Percentiles rank a stretch among this genome's conserved stretches.
Evolutionary conservation across 30 jellyfish, hydroid and myxozoan species (phyloP).

Genomic region (Nemopilema nomurai): DNA sequence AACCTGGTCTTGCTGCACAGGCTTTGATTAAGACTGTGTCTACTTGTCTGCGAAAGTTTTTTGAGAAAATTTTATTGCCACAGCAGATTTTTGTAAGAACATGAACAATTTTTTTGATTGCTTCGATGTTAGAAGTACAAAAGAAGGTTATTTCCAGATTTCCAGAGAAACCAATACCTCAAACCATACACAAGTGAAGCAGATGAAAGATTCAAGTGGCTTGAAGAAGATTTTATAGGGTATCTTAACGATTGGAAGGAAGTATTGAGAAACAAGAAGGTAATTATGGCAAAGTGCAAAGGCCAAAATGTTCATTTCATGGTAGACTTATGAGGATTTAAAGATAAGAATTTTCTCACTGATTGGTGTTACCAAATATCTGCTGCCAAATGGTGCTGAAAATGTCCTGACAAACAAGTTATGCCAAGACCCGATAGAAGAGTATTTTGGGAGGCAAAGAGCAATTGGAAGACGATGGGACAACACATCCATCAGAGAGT

Average conservation of each 20-base stretch:
- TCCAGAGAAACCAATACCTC: neutral
- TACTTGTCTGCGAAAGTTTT: too few relatives aligned
- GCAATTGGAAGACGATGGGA: constrained; percentile 4
- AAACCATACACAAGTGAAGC: neutral
- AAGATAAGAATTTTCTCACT: neutral
- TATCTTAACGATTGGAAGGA: constrained; percentile 8
- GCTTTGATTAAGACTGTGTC: neutral
- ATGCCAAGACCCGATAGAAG: too few relatives aligned
- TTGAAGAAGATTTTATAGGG: constrained; percentile 12
- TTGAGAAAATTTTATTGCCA: neutral
- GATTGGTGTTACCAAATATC: neutral
- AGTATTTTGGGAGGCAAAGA: constrained; percentile 15
- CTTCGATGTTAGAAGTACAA: constrained; percentile 11
- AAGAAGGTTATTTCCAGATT: constrained; percentile 14
- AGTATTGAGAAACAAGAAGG: neutral
- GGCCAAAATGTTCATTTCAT: constrained; percentile 26
- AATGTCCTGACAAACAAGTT: neutral
- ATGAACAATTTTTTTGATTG: constrained; percentile 14
- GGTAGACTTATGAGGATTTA: constrained; percentile 30
- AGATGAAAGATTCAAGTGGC: constrained; percentile 13
- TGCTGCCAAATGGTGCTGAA: constrained; percentile 1
- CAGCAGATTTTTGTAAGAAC: constrained; percentile 7
- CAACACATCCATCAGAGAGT: neutral
- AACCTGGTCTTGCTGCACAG: constrained; percentile 8
- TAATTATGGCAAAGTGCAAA: too few relatives aligned